Evolutionary conservation across 2,888 invertebrate species (phyloP).

Genomic region (Hylaea fasciaria): DNA sequence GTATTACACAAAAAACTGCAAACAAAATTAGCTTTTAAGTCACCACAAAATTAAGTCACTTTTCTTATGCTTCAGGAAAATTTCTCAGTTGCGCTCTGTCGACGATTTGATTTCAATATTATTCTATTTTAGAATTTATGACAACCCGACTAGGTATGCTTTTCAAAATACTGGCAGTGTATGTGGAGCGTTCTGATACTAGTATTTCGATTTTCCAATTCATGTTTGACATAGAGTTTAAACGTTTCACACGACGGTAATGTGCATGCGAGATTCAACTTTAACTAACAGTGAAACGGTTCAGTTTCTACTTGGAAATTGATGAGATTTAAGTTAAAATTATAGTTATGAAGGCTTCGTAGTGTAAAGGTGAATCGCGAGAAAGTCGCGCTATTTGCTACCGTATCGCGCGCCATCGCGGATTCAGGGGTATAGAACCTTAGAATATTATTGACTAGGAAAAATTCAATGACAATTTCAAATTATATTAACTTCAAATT

Average conservation of each 20-base stretch:
- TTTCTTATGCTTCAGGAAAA: conserved; percentile 52
- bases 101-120: conserved; percentile 38
- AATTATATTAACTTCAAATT: too few species aligned
- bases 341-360: conserved; percentile 50
- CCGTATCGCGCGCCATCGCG: conserved; percentile 82
- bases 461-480: too few species aligned
- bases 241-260: conserved; percentile 46
- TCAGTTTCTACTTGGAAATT: conserved; percentile 39
- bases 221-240: conserved; percentile 50
- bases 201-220: conserved; percentile 65
- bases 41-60: conserved; percentile 48
- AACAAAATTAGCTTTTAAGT: conserved; percentile 61
- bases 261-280: conserved; percentile 28
- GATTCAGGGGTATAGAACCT: conserved; percentile 59
- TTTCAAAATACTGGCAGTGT: conserved; percentile 36
- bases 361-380: conserved; percentile 80
- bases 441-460: conserved; percentile 37
- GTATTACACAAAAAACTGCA: conserved; percentile 54
- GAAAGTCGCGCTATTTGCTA: conserved; percentile 83
- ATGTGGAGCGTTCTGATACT: conserved; percentile 56
- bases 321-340: conserved; percentile 39
- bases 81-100: conserved; percentile 55
- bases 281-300: conserved; percentile 20
- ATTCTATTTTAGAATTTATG: conserved; percentile 47
- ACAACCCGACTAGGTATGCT: conserved; percentile 37